A percentile compares a stretch with the other conserved stretches of the same genome.
phyloP scores from a whole-genome alignment of 2,113 vertebrate genomes.

The Corydoras maculifer region DNA sequence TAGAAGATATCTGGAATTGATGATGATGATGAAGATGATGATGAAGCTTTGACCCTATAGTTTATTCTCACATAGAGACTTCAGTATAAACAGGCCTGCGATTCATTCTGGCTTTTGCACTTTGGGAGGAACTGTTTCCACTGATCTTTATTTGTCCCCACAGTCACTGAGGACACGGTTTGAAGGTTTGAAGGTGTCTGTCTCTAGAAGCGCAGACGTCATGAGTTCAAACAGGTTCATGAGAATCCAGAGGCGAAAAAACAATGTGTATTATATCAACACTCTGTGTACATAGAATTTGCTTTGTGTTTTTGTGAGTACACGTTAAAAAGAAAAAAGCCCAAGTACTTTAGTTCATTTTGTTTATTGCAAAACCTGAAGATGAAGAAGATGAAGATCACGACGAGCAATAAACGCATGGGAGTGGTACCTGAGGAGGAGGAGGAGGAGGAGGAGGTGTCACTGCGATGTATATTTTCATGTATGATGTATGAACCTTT shows the following conservation, averaged over 20 bases:
- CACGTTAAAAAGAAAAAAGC: conserved; percentile 52
- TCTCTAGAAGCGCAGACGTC: no score
- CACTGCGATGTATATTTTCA: conserved; percentile 21
- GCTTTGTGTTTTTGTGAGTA: conserved; percentile 63
- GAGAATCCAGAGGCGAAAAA: no score
- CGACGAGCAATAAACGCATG: conserved; percentile 77
- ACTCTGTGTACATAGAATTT: conserved; percentile 67
- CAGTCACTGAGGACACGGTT: no score
- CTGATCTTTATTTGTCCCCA: conserved; percentile 20
- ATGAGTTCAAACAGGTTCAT: no score
- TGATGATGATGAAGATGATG: conserved; percentile 45
- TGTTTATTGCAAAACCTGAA: conserved; percentile 66
- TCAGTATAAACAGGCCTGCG: conserved; percentile 65
- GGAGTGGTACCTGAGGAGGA: conserved; percentile 45
- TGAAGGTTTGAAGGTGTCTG: neutral
- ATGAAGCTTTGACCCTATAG: conserved; percentile 60
- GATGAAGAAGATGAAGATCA: conserved; percentile 65
- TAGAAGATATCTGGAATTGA: conserved; percentile 51
- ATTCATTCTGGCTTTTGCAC: conserved; percentile 61
- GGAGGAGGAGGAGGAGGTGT: conserved; percentile 32
- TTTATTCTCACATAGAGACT: conserved; percentile 58
- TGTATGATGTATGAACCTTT: conserved; percentile 5
- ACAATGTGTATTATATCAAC: conserved; percentile 29
- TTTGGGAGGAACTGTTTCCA: conserved; percentile 40
- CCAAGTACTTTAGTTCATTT: conserved; percentile 46